These are phyloP conservation scores for Gastracanthus pulcherrimus DNA, from an alignment of 2,888 invertebrate genomes.

Conservation along the genomic window DNA sequence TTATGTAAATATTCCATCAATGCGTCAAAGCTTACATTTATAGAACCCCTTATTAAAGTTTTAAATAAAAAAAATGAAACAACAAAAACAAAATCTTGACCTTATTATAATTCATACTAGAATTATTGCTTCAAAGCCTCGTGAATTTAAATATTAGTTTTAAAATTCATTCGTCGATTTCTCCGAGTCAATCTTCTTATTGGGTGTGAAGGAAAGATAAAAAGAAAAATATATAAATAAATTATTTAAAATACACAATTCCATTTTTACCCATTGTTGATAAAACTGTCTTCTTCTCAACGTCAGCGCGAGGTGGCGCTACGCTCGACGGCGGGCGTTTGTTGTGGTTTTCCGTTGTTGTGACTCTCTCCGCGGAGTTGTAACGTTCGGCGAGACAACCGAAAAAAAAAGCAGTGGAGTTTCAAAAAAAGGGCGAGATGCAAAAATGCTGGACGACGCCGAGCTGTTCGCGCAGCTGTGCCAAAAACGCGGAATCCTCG, in stretches of 20 bases:
- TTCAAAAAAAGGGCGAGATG: neutral
- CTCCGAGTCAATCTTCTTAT: too few species aligned
- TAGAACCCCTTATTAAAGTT: neutral
- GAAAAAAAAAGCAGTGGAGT: neutral
- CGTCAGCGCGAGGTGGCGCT: constrained; percentile 37
- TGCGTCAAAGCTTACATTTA: neutral
- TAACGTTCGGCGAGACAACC: too few species aligned
- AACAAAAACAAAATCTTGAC: neutral
- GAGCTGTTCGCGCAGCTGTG: constrained; percentile 69
- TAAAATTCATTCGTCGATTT: too few species aligned
- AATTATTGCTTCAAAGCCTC: too few species aligned
- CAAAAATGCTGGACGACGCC: constrained; percentile 63
- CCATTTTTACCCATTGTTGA: constrained; percentile 34
- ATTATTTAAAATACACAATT: neutral
- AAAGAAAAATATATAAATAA: constrained; percentile 9
- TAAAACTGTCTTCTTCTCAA: neutral
- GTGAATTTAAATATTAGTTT: too few species aligned
- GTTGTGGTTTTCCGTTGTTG: constrained; percentile 55
- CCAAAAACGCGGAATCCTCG: constrained; percentile 65
- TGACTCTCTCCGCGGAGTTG: too few species aligned
- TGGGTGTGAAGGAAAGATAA: too few species aligned
- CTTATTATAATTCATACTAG: too few species aligned
- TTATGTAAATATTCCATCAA: constrained; percentile 44
- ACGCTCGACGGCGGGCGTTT: constrained; percentile 9
- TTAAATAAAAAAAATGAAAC: constrained; percentile 17